Evolutionary conservation across 2,113 vertebrate genomes (phyloP), one percentile per base, ranked within the genome.

Genomic region (Pluvianellus socialis): DNA sequence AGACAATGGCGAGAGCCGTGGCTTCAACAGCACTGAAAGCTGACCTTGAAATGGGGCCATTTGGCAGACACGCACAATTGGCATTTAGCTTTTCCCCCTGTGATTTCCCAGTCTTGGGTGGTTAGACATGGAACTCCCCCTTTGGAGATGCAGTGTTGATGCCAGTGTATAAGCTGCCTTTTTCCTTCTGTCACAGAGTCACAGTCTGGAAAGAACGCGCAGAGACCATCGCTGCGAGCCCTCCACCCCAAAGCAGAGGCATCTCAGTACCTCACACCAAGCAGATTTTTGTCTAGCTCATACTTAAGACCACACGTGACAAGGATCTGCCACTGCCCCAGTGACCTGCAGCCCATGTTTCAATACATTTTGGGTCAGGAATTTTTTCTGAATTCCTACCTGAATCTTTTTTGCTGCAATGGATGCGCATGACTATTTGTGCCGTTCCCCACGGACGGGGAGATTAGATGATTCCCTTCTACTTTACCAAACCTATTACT

Each of bases 41-140:
- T 92, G 95, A 77, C 86, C 85, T 71, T 80, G 86, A 95, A 93
- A 94, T 52, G 53, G 30, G 79, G 65, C 72, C 86, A 68, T 72
- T 92, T 94, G 90, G 86, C 91, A 94, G 58, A 80, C 1, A 4
- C 3, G 6, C 50, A 23, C 61, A 75, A 62, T 22, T 59, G 80
- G 59, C 74, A 80, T 89, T 94, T 40, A 75, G 72, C 83, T 94
- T 72, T 86, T 58, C 35, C 76, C 67, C 65, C 44, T 53, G 93
- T 52, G 84, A 94, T 70, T 94, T 95, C 94, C 90, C 62, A 93
- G 53, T 85, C 30, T 79, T 35, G 73, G 47, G 40, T 56, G 56
- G 42, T 67, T 59, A 52, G 83, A 56, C 52, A 56, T 8, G 44
- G 59, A 63, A 13, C 21, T 68, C 62, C 23, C 42, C 72, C 79